These are phyloP conservation scores for Trematomus bernacchii DNA, from an alignment of 2,797 vertebrate genomes.

Conservation along the genomic window DNA sequence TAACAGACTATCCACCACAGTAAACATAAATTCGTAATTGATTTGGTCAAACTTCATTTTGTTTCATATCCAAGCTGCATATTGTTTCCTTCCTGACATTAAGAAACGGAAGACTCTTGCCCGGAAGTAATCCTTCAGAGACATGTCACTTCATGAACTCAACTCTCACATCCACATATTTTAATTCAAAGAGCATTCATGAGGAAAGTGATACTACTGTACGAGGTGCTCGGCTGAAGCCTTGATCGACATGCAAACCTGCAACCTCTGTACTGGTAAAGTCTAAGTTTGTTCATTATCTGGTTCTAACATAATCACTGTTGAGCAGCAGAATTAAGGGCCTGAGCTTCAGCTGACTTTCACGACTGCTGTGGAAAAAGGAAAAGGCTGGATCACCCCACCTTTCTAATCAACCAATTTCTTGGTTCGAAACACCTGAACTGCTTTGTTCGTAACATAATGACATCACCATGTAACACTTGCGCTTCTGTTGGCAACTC, in stretches of 20 bases:
- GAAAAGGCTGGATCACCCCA: not conserved
- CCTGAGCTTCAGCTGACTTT: not conserved
- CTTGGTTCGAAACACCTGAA: no score
- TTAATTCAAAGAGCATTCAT: not conserved
- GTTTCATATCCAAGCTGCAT: not conserved
- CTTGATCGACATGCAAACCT: no score
- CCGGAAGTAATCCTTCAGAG: slow-evolving; percentile 34
- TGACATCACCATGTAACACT: no score
- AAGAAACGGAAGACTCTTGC: not conserved
- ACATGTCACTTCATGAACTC: slow-evolving; percentile 2
- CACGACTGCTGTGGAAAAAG: not conserved
- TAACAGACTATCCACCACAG: not conserved
- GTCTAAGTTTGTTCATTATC: not conserved
- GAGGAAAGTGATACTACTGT: not conserved
- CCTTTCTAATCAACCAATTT: not conserved
- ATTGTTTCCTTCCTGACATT: not conserved
- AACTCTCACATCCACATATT: not conserved
- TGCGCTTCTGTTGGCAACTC: no score
- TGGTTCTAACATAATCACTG: not conserved
- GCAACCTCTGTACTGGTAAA: not conserved
- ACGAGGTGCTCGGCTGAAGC: not conserved
- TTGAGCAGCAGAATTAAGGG: not conserved
- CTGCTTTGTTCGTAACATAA: no score
- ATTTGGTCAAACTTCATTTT: slow-evolving; percentile 7
- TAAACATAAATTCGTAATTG: not conserved